Conservation (phyloP, 1,140 invertebrate genomes). For the Psix sp. region DNA sequence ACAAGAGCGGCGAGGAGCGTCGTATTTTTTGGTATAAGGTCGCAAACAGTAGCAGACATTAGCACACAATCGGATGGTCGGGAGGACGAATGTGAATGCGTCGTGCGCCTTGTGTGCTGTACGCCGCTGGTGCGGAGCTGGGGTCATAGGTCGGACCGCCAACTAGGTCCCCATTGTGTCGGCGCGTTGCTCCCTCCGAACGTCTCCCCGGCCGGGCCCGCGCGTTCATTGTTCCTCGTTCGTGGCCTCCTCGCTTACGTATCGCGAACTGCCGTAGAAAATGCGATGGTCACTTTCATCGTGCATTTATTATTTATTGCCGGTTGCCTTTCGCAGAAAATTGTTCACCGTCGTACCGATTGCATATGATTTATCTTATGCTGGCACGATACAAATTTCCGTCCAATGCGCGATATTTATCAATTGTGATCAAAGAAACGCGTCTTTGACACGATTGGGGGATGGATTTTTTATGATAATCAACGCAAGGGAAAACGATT, state of each 20-base stretch:
- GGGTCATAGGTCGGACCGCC: slow-evolving; percentile 74
- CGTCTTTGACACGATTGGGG: slow-evolving; percentile 3
- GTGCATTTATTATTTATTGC: slow-evolving; percentile 58
- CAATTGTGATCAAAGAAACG: slow-evolving; percentile 36
- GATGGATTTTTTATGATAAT: slow-evolving; percentile 51
- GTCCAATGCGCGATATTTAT: slow-evolving; percentile 40
- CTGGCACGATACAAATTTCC: slow-evolving; percentile 51
- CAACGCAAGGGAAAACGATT: slow-evolving; percentile 7
- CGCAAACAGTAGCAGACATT: slow-evolving; percentile 71
- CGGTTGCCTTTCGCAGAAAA: slow-evolving; percentile 54
- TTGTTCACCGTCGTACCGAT: slow-evolving; percentile 51
- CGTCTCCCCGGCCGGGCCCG: slow-evolving; percentile 36
- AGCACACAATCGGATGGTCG: slow-evolving; percentile 76
- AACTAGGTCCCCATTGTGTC: slow-evolving; percentile 76
- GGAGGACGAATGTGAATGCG: slow-evolving; percentile 70
- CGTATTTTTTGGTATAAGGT: slow-evolving; percentile 61
- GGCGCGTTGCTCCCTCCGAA: slow-evolving; percentile 53
- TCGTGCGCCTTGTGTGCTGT: slow-evolving; percentile 60
- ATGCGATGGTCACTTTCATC: slow-evolving; percentile 58
- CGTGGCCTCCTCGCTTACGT: slow-evolving; percentile 75
- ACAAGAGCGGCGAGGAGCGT: slow-evolving; percentile 5
- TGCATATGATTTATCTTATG: slow-evolving; percentile 53
- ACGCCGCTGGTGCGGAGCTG: slow-evolving; percentile 59
- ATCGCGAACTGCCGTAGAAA: slow-evolving; percentile 63
- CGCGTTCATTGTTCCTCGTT: slow-evolving; percentile 67